These are phyloP conservation scores for Pseudococcus viburni DNA, from an alignment of 2,888 invertebrate species.

Conservation along the genomic window DNA sequence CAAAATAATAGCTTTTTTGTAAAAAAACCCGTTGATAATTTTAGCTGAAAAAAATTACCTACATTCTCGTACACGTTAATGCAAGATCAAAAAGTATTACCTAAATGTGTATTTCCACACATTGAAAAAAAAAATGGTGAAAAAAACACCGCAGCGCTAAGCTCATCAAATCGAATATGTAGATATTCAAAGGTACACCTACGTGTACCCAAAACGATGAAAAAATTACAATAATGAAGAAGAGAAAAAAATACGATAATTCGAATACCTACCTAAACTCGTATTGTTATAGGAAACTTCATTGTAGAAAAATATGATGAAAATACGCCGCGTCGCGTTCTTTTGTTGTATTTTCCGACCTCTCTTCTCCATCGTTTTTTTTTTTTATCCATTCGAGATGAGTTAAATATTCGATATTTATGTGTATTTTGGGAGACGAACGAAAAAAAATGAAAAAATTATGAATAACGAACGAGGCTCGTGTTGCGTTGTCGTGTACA, in stretches of 20 bases:
- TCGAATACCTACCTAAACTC: constrained; percentile 14
- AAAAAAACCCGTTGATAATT: neutral
- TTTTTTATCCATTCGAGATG: neutral
- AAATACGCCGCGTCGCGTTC: neutral
- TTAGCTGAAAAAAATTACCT: neutral
- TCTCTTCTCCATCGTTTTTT: neutral
- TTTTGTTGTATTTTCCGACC: neutral
- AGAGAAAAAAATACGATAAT: neutral
- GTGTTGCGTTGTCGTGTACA: neutral
- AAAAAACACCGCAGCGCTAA: neutral
- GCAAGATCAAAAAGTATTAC: neutral
- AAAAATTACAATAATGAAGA: constrained; percentile 14
- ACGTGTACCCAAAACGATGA: neutral
- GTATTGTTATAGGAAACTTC: neutral
- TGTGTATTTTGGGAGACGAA: constrained; percentile 14
- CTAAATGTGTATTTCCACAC: neutral
- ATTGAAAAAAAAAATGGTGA: neutral
- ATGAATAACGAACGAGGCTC: neutral
- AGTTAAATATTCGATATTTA: constrained; percentile 7
- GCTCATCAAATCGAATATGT: constrained; percentile 14
- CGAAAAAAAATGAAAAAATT: neutral
- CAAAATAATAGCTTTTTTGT: neutral
- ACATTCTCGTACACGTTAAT: constrained; percentile 7
- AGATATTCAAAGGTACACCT: neutral
- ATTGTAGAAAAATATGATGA: constrained; percentile 14